A percentile compares a stretch with the other conserved stretches of the same genome.
Evolutionary conservation across 2,888 invertebrate genomes (phyloP).

Genomic region (Camponotus fellah): DNA sequence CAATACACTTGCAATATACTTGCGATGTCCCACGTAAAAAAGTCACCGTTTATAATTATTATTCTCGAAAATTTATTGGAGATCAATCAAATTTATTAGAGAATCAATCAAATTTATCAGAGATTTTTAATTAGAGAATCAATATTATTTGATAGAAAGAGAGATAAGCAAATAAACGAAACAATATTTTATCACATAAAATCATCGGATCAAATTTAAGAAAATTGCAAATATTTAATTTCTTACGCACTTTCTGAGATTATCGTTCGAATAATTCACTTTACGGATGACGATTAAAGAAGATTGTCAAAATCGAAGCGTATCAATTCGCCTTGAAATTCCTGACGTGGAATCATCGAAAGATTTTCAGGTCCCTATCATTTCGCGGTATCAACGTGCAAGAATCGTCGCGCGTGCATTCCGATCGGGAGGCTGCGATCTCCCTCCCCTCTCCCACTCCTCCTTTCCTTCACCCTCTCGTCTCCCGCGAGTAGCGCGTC

Average conservation of each 20-base stretch:
- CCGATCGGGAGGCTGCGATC: slow-evolving; percentile 48
- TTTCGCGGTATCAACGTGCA: slow-evolving; percentile 26
- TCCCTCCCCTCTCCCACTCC: slow-evolving; percentile 24
- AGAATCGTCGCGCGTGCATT: slow-evolving; percentile 62
- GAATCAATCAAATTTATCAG: no score
- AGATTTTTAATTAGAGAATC: neutral
- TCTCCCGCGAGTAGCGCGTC: slow-evolving; percentile 50
- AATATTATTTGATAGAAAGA: neutral
- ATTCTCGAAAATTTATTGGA: neutral
- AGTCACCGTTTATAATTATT: neutral
- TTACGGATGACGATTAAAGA: neutral
- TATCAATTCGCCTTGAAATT: slow-evolving; percentile 27
- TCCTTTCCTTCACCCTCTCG: slow-evolving; percentile 1
- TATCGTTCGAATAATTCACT: neutral
- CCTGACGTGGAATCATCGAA: neutral
- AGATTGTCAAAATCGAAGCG: slow-evolving; percentile 10
- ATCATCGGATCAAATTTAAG: neutral
- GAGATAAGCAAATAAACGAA: neutral
- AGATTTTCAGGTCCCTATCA: slow-evolving; percentile 26
- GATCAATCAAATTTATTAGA: no score
- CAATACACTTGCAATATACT: neutral
- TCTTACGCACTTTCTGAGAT: neutral
- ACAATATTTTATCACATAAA: neutral
- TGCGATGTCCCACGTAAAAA: neutral
- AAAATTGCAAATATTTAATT: neutral